Evolutionary conservation across 2,797 vertebrate genomes (phyloP).

Genomic region (Mycteria americana): DNA sequence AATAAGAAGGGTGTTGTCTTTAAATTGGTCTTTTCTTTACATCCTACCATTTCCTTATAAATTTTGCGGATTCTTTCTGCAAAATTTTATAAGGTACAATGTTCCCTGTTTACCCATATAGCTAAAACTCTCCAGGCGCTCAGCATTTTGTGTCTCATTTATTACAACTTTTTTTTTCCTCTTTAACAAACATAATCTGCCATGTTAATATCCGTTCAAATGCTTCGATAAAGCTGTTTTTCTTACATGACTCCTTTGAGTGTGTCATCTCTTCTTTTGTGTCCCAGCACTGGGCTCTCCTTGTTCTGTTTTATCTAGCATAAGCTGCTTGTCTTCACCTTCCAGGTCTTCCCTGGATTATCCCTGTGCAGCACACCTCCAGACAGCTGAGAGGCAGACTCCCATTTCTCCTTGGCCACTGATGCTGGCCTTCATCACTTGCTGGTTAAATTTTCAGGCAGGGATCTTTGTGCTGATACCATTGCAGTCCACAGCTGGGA

Average conservation of each 20-base stretch:
- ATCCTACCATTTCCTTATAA: neutral
- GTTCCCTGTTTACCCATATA: neutral
- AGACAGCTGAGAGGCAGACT: neutral
- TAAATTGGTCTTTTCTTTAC: neutral
- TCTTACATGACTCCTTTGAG: neutral
- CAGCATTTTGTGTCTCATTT: neutral
- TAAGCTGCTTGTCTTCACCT: neutral
- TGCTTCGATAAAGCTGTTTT: neutral
- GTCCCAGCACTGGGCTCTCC: neutral
- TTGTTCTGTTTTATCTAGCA: neutral
- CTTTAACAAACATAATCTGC: neutral
- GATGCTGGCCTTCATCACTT: neutral
- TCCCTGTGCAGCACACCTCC: neutral
- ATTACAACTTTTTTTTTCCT: neutral
- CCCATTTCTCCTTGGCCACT: neutral
- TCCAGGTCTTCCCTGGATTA: neutral
- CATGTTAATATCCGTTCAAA: neutral
- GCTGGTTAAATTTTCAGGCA: neutral
- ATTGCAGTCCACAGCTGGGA: neutral
- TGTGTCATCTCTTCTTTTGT: neutral
- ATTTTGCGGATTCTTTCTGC: neutral
- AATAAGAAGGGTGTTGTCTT: neutral
- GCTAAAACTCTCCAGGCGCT: neutral
- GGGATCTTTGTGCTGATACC: neutral
- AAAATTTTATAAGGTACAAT: neutral